These are phyloP conservation scores for Hirundichthys speculiger DNA, from an alignment of 2,113 vertebrate genomes.

Conservation along the genomic window DNA sequence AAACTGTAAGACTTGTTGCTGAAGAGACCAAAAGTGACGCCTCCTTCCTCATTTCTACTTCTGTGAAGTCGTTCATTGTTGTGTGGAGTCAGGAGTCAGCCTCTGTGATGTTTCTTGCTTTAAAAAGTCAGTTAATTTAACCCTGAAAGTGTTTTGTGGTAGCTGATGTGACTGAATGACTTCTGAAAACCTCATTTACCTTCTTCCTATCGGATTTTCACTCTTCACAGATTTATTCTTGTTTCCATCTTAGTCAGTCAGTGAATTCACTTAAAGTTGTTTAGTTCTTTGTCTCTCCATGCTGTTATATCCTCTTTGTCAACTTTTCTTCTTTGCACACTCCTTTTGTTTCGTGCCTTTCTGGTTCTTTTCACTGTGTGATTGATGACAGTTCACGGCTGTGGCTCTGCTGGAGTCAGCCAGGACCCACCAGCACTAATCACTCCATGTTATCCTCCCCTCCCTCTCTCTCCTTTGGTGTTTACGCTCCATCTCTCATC, in stretches of 20 bases:
- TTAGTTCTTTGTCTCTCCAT: no score
- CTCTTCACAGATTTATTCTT: not conserved
- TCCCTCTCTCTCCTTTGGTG: not conserved
- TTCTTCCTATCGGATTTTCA: not conserved
- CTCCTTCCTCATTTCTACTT: not conserved
- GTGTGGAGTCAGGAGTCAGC: slow-evolving; percentile 7
- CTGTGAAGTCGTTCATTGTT: slow-evolving; percentile 4
- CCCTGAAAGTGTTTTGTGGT: not conserved
- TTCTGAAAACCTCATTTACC: slow-evolving; percentile 5
- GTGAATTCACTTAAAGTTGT: no score
- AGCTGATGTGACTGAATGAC: not conserved
- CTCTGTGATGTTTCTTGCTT: not conserved
- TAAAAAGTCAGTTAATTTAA: no score
- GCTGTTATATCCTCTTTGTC: not conserved
- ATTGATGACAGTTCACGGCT: slow-evolving; percentile 51
- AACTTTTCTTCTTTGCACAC: no score
- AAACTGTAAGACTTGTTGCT: slow-evolving; percentile 1
- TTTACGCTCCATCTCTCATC: slow-evolving; percentile 8
- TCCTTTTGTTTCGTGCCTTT: no score
- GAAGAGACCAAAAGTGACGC: no score
- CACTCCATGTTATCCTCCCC: not conserved
- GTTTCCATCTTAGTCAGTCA: slow-evolving; percentile 22
- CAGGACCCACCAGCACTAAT: slow-evolving; percentile 4
- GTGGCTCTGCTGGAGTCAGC: slow-evolving; percentile 22
- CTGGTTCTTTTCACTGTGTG: not conserved